Evolutionary conservation across 2,888 invertebrate species (phyloP), one percentile per base, ranked within the genome.

Genomic region (Agrotis puta): DNA sequence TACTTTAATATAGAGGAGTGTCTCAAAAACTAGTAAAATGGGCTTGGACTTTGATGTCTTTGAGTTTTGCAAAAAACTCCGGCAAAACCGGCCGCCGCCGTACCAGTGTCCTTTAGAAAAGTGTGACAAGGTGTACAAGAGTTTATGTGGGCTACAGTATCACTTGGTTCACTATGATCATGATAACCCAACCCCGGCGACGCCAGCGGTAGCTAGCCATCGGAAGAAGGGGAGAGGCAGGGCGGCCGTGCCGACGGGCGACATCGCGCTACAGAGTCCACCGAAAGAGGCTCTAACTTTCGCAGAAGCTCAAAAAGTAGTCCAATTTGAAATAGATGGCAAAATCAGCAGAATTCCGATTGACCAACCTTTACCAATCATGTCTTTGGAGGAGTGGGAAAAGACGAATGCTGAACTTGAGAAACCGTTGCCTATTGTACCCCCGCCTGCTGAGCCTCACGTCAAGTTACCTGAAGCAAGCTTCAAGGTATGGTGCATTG

Each of bases 131-230:
- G 97, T 98, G 27, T 99, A 98, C 93, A 98, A 98, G 94, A 98
- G 98, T 77, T 97, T 98, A 79, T 98, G 98, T 80, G 98, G 98
- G 1, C 96, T 99, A 84, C 98, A 98, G 89, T 98, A 98, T 91
- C 98, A 99, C 91, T 94, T 98, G 85, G 97, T 98, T 81, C 98
- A 98, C 91, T 98, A 97, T 92, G 98, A 98, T 91, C 98, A 98
- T 91, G 98, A 98, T 87, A 98, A 98, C 89, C 97, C 98, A 18
- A 97, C 97, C 73, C 97, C 97, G 61, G 93, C 96, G 59, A 97
- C 97, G 70, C 97, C 97, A 50, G 92, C 97, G 18, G 95, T 97
- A 72, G 97, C 97, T 64, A 97, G 96, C 81, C 96, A 97, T 86
- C 96, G 97, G 57, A 97, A 97, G 88, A 97, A 97, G 89, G 96